Percentiles rank a stretch among this genome's conserved stretches.
phyloP scores from a whole-genome alignment of 2,113 vertebrate species.

The Addax nasomaculatus region DNA sequence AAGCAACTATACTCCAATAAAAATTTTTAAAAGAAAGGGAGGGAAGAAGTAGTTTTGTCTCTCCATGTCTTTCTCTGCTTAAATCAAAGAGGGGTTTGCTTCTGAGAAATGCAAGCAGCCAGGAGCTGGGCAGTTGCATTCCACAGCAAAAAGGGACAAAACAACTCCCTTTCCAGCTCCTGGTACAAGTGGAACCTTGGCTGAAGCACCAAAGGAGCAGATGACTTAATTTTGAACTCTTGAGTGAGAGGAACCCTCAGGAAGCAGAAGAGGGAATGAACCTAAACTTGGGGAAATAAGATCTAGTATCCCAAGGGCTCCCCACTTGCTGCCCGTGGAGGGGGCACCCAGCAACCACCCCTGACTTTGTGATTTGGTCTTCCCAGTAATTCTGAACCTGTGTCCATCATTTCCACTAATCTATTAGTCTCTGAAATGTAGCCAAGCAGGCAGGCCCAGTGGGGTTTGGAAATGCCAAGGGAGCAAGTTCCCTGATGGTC shows the following conservation, averaged over 20 bases:
- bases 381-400: background rate
- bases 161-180: background rate
- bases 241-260: background rate
- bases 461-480: background rate
- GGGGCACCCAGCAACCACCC: fast-evolving
- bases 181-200: background rate
- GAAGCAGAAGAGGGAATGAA: background rate
- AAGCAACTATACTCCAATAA: background rate
- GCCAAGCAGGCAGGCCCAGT: background rate
- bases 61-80: background rate
- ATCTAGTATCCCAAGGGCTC: too few relatives aligned
- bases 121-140: background rate
- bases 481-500: background rate
- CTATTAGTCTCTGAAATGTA: background rate
- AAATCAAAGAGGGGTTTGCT: background rate
- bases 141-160: background rate
- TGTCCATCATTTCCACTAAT: background rate
- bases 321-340: fast-evolving
- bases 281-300: background rate
- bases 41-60: background rate
- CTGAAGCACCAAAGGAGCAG: background rate
- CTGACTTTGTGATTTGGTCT: background rate
- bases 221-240: background rate
- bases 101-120: background rate
- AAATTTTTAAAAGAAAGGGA: background rate